Evolutionary conservation across 1,140 invertebrate species (phyloP), one percentile per base, ranked within the genome.

Genomic region (Cydia splendana): DNA sequence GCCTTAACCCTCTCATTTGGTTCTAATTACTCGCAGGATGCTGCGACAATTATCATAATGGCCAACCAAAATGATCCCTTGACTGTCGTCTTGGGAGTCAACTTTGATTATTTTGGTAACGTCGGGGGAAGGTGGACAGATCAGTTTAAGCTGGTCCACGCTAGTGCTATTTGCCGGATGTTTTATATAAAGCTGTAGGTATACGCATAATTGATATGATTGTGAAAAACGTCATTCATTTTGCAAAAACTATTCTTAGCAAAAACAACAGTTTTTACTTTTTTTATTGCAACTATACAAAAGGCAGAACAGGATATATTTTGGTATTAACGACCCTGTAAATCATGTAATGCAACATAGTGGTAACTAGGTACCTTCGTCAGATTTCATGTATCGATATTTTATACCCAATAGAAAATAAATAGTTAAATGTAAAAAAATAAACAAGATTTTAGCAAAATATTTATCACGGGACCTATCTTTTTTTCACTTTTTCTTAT

Each of bases 1-100:
- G 75, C 78, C 71, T 77, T 82, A 84, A 85, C 85, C 85, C 86
- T 85, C 82, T 88, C 88, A 90, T 88, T 90, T 90, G 88, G 88
- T 90, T 82, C 85, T 87, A 83, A 90, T 90, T 90, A 90, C 53
- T 30, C 80, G 79, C 88, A 85, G 88, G 88, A 90, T 87, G 87
- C 85, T 80, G 82, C 86, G 82, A 86, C 86, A 84, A 89, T 90
- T 90, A 88, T 83, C 79, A 81, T 82, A 83, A 84, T 85, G 82
- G 83, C 86, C 85, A 85, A 78, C 77, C 71, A 79, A 81, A 78
- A 20, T 76, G 84, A 85, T 57, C 81, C 76, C 82, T 81, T 75
- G 65, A 74, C 76, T 86, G 83, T 85, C 82, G 80, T 86, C 81
- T 78, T n/a, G 76, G 76, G 30, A 38, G 42, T 30, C 57, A 65